Evolutionary conservation across 2,888 invertebrate genomes (phyloP).

Genomic region (Plagodis pulveraria): DNA sequence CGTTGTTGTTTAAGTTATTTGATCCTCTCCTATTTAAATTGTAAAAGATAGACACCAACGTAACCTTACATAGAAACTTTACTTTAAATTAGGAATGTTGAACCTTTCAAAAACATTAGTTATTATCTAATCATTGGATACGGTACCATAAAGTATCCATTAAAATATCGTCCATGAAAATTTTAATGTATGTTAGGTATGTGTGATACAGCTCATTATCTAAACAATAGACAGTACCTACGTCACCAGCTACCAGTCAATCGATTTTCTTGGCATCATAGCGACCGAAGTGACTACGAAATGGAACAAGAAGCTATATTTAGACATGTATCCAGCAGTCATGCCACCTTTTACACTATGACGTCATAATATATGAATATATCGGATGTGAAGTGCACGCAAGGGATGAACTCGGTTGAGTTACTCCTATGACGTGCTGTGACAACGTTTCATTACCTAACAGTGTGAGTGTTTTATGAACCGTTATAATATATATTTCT

Average conservation of each 20-base stretch:
- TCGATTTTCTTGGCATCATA: constrained; percentile 7
- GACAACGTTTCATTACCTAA: background rate
- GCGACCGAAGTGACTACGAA: background rate
- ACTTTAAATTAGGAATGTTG: too few species aligned
- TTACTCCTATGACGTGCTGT: background rate
- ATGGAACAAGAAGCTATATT: background rate
- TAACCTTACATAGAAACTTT: too few species aligned
- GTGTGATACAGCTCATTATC: constrained; percentile 5
- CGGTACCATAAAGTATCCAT: too few species aligned
- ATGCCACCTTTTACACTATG: background rate
- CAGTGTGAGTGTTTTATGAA: background rate
- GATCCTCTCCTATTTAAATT: too few species aligned
- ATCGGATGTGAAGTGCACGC: constrained; percentile 3
- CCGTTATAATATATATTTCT: background rate
- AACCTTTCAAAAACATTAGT: too few species aligned
- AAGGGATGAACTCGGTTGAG: constrained; percentile 1
- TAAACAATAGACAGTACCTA: constrained; percentile 14
- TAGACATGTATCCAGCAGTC: background rate
- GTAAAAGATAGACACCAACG: too few species aligned
- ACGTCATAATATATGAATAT: background rate
- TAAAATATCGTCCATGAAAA: background rate
- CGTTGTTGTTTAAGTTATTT: too few species aligned
- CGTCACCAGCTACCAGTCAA: constrained; percentile 2
- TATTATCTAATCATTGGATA: too few species aligned
- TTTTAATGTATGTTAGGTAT: background rate